A percentile compares a stretch with the other conserved stretches of the same genome.
Evolutionary conservation across 2,113 vertebrate genomes (phyloP).

Genomic region (Alethe castanea): DNA sequence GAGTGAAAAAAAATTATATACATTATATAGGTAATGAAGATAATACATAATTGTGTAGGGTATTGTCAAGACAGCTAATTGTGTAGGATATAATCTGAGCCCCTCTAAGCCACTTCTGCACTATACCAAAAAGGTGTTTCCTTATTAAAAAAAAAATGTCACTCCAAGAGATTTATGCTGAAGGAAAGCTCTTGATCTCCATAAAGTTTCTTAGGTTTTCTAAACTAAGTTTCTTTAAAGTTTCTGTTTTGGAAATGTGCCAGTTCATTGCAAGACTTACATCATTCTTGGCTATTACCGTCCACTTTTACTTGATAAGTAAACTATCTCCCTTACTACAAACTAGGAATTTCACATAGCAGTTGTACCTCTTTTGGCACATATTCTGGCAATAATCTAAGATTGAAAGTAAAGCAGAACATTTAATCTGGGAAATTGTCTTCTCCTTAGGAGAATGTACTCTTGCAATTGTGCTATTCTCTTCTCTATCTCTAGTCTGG

Average conservation of each 20-base stretch:
- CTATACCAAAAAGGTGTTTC: accelerated
- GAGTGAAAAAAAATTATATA: not conserved
- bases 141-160: not conserved
- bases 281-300: not conserved
- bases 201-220: not conserved
- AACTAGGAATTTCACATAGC: not conserved
- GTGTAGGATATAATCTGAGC: not conserved
- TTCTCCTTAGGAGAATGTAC: not conserved
- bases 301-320: not conserved
- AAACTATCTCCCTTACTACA: not conserved
- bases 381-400: not conserved
- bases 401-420: not conserved
- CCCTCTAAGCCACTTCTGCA: not conserved
- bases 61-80: not conserved
- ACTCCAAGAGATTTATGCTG: not conserved
- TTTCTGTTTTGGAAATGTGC: not conserved
- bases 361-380: not conserved
- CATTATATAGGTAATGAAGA: not conserved
- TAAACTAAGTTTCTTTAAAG: too few relatives aligned
- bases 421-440: not conserved
- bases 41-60: not conserved
- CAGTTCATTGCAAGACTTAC: not conserved
- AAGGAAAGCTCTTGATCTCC: not conserved
- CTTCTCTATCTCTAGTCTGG: not conserved
- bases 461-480: not conserved